Evolutionary conservation across 1,140 invertebrate species (phyloP), one percentile per base, ranked within the genome.

Genomic region (Conus ventricosus): DNA sequence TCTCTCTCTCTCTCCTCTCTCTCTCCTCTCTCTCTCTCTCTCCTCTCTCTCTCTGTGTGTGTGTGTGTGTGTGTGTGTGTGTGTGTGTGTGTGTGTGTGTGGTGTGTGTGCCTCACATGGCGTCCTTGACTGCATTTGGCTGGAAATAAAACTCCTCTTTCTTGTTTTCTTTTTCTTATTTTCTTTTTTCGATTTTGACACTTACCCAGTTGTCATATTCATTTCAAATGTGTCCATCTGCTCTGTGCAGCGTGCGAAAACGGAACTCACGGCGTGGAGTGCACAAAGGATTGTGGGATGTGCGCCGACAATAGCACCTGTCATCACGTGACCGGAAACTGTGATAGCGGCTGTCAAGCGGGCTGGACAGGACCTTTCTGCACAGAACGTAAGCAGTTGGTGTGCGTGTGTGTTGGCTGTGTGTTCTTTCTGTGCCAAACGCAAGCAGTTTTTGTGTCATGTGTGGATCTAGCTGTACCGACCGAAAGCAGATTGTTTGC

Each of bases 321-420:
- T 60, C 85, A 91, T 84, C 91, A 91, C 88, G 89, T 89, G 88
- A 91, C 90, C 53, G 91, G 91, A 55, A 82, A 76, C 0, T 91
- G 91, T 80, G 27, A 75, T 11, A 27, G 83, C 27, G 90, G 92
- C 7, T 93, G 92, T 85, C 84, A 86, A 39, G 87, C 90, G 4
- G 92, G 92, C 17, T 92, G 92, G 92, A 87, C 85, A 0, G 92
- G 92, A 27, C 55, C 51, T 25, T 84, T 88, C 82, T 93, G 92
- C 86, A 89, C 89, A 15, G 87, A 89, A 85, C 84, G 92, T 93
- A 91, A 91, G 90, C 87, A 8, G 11, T 63, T 63, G 11, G 1
- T 63, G 60, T 63, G 60, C 60, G 17, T 63, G 60, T 39, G 4
- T 63, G 60, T 63, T 11, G 60, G 17, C 60, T 63, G 60, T 13